Base-by-base conservation (phyloP, 2,888 invertebrate species). In the Neoascia interrupta region DNA sequence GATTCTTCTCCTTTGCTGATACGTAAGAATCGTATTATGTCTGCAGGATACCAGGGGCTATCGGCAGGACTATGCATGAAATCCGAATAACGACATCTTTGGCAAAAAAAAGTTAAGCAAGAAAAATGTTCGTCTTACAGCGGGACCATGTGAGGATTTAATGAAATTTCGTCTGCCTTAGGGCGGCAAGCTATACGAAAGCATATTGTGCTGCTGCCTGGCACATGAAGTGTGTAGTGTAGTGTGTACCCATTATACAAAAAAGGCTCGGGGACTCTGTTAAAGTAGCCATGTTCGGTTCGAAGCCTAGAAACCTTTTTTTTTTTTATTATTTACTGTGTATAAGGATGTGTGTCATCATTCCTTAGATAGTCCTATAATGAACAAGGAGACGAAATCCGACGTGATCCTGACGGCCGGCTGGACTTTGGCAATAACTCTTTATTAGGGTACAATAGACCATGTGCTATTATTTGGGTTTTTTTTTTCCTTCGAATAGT, bases 391-490 rank as follows among this genome's bases (percentile, higher is more conserved):
- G 37, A 70, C 18, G 31, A 43, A 53, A 61, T 36, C 21, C 43
- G 31, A 66, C 60, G 56, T 66, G 53, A 79, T 49, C 61, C 54
- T 31, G 45, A 51, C 41, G 49, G 60, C 37, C 37, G 34, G 36
- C 34, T 54, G 72, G 66, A 66, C 73, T 56, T 28, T 56, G 43
- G 56, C 61, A 61, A 79, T 79, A 73, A 79, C 61, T 73, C 73
- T 79, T 79, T 79, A 73, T 79, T 73, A 79, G 61, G 73, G 51
- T 66, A 79, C 73, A 79, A 73, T 61, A 61, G 73, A 56, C 61
- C 43, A 56, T 73, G 73, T 68, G 76, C 37, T 56, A 36, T 56
- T 60, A 60, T 34, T 26, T 16, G 43, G 47, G 37, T 19, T 15
- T 45, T 13, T 31, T 16, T 19, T 1, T 41, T 60, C 18, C 15